Conservation (phyloP, 2,888 invertebrate species). For the Conops quadrifasciatus region DNA sequence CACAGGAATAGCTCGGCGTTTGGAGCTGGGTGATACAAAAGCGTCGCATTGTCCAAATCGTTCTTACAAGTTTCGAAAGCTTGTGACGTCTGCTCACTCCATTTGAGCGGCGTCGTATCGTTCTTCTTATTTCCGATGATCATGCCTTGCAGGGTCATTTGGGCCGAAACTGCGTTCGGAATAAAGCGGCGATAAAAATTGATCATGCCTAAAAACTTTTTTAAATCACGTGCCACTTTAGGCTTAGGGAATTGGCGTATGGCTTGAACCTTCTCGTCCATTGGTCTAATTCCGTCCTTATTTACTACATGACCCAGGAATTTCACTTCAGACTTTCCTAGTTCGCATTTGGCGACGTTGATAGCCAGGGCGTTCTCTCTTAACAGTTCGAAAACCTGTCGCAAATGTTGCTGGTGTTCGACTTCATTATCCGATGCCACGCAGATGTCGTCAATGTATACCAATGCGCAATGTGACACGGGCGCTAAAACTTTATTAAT, state of each 20-base stretch:
- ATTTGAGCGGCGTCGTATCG: slow-evolving; percentile 37
- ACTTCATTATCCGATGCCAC: slow-evolving; percentile 29
- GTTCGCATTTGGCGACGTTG: slow-evolving; percentile 35
- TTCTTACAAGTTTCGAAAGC: slow-evolving; percentile 38
- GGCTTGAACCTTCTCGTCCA: slow-evolving; percentile 35
- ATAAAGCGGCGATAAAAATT: slow-evolving; percentile 30
- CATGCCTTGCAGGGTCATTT: slow-evolving; percentile 30
- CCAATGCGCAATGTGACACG: no score
- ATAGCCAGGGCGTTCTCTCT: slow-evolving; percentile 30
- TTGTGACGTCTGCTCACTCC: slow-evolving; percentile 30
- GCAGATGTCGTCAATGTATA: slow-evolving; percentile 40
- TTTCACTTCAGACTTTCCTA: slow-evolving; percentile 25
- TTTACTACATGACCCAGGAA: slow-evolving; percentile 30
- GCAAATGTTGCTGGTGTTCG: slow-evolving; percentile 33
- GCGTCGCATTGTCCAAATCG: slow-evolving; percentile 37
- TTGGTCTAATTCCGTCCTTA: slow-evolving; percentile 36
- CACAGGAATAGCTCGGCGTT: slow-evolving; percentile 26
- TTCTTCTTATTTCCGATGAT: slow-evolving; percentile 38
- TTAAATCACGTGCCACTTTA: slow-evolving; percentile 35
- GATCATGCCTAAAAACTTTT: slow-evolving; percentile 43
- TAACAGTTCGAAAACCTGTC: slow-evolving; percentile 14
- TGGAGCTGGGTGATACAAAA: slow-evolving; percentile 23
- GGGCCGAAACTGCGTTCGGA: not conserved
- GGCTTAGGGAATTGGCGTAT: slow-evolving; percentile 30
- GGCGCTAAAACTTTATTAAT: slow-evolving; percentile 33